Conservation (phyloP, 2,888 invertebrate genomes). For the Sceliomorpha sp. region DNA sequence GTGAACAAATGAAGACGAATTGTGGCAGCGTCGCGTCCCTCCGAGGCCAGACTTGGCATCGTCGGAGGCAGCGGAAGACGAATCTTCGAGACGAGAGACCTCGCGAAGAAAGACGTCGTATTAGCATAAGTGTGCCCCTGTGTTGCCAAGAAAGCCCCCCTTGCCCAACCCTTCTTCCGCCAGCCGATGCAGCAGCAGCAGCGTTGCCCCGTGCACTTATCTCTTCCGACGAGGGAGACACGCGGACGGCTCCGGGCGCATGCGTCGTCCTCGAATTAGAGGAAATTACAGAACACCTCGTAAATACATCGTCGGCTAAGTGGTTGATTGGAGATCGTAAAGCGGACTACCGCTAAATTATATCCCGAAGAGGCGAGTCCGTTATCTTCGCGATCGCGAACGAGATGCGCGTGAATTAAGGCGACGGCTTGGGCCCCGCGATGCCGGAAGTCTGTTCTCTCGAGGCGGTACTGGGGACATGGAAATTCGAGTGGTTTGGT, state of each 20-base stretch:
- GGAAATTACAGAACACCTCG: conserved; percentile 80
- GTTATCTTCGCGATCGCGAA: conserved; percentile 66
- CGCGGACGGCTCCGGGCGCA: conserved; percentile 27
- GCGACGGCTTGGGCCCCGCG: conserved; percentile 21
- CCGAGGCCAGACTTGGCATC: conserved; percentile 25
- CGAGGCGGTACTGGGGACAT: too few species aligned
- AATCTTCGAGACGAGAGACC: conserved; percentile 11
- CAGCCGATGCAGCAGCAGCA: too few species aligned
- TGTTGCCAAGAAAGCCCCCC: conserved; percentile 23
- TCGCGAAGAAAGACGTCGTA: conserved; percentile 45
- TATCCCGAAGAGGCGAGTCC: conserved; percentile 69
- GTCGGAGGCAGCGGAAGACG: conserved; percentile 7
- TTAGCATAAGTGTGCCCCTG: conserved; percentile 65
- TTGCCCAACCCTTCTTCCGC: conserved; percentile 16
- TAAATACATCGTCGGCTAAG: conserved; percentile 80
- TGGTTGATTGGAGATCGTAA: conserved; percentile 79
- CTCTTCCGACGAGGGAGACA: conserved; percentile 34
- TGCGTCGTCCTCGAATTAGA: conserved; percentile 74
- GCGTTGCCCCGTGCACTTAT: conserved; percentile 15
- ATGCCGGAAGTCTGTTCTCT: conserved; percentile 34
- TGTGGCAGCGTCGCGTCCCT: conserved; percentile 53
- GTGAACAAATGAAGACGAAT: conserved; percentile 66
- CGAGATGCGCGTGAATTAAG: conserved; percentile 33
- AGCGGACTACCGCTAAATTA: conserved; percentile 79
- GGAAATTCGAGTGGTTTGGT: too few species aligned